These are phyloP conservation scores for Isichthys henryi DNA, from an alignment of 2,113 vertebrate species.

Conservation along the genomic window DNA sequence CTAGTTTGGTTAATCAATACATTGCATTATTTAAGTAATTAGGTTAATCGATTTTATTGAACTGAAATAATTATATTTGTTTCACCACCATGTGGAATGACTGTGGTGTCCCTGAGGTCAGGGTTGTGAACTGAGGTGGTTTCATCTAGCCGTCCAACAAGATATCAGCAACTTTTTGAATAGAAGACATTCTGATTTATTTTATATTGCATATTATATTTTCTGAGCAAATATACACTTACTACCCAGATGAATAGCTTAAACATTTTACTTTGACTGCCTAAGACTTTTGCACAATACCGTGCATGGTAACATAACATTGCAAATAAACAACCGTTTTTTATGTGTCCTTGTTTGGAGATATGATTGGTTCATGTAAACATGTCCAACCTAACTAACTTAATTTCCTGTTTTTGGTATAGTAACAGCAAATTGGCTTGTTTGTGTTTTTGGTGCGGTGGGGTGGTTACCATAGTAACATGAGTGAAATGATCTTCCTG, in stretches of 20 bases:
- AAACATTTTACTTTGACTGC: background rate
- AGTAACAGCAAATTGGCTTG: background rate
- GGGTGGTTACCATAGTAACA: background rate
- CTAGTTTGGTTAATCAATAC: background rate
- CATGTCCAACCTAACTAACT: background rate
- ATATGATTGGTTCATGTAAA: background rate
- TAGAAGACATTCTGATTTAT: background rate
- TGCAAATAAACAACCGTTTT: background rate
- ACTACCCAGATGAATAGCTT: background rate
- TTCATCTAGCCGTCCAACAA: background rate
- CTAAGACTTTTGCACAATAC: background rate
- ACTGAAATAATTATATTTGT: background rate
- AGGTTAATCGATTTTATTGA: background rate
- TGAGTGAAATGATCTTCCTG: background rate
- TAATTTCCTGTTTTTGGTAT: background rate
- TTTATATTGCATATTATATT: background rate
- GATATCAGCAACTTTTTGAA: background rate
- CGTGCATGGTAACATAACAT: background rate
- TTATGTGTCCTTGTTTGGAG: background rate
- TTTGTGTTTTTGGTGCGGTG: background rate
- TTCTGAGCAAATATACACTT: background rate
- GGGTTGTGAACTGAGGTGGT: background rate
- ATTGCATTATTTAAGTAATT: background rate
- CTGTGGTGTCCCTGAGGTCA: background rate
- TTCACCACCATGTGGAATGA: no score